Evolutionary conservation across 2,888 invertebrate genomes (phyloP), one percentile per base, ranked within the genome.

Genomic region (Tanypteryx hageni): DNA sequence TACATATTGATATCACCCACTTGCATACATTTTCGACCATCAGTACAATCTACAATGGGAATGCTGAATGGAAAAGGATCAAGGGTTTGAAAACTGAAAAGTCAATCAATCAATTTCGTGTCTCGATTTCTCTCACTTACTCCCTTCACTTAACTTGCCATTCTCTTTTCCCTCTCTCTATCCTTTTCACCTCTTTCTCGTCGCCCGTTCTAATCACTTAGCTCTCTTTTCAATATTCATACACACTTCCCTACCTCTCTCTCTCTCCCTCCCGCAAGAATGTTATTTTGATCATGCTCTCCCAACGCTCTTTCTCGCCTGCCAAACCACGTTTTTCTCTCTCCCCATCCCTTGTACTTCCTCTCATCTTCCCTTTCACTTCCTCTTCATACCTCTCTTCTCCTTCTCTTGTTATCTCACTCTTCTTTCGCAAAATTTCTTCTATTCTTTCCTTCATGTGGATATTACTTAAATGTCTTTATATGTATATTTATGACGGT

Each of bases 191-290:
- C 14, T 44, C 82, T 82, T 13, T 18, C 82, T 44, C 31, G 27
- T 44, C 82, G 13, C 13, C 0, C 83, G 56, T 57, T 64, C n/a
- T n/a, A 83, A 83, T n/a, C 83, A 83, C 44, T n/a, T 83, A 44
- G 57, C n/a, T 57, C 83, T 57, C 56, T 56, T 83, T 57, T 44
- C 83, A 83, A 83, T 83, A 57, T 83, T 83, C 18, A 44, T 83
- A 57, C 56, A 13, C 8, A 8, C 83, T 44, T 44, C 31, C 22
- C 16, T 44, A 44, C 16, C 83, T 56, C 57, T 10, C 57, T 83
- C 83, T n/a, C 8, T 57, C 57, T 56, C 14, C 13, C 18, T 82
- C 31, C 82, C 82, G 3, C 13, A 4, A 16, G 31, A 5, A 18
- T n/a, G 83, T 57, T 44, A 13, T 27, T 31, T 16, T 31, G 7